These are phyloP conservation scores for Oscheius onirici DNA, from an alignment of 2,888 invertebrate species.

Conservation along the genomic window DNA sequence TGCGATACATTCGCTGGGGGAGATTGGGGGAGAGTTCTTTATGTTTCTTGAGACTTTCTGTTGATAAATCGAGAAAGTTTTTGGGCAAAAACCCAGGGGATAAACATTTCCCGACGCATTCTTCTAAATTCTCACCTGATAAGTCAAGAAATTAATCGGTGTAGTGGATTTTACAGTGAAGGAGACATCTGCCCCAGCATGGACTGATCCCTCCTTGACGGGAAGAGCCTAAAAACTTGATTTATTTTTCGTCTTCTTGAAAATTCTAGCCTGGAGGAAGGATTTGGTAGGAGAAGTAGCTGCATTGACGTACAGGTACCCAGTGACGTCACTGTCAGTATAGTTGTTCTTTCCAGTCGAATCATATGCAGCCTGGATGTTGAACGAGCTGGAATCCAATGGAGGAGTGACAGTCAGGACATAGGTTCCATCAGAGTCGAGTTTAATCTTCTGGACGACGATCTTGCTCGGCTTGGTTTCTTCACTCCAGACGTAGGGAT, in stretches of 20 bases:
- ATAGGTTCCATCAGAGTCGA: conserved; percentile 70
- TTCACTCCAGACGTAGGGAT: conserved; percentile 60
- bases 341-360: conserved; percentile 66
- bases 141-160: conserved; percentile 56
- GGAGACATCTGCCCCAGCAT: conserved; percentile 56
- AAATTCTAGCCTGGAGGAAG: conserved; percentile 61
- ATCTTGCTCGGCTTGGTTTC: conserved; percentile 63
- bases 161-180: conserved; percentile 68
- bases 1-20: no score
- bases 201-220: conserved; percentile 66
- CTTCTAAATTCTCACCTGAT: conserved; percentile 55
- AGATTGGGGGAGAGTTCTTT: no score
- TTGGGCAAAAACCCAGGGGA: no score
- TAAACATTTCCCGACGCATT: background rate
- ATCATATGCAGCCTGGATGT: conserved; percentile 66
- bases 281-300: conserved; percentile 65
- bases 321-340: conserved; percentile 60
- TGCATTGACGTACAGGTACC: conserved; percentile 65
- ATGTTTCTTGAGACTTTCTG: background rate
- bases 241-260: background rate
- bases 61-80: background rate
- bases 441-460: conserved; percentile 59
- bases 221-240: conserved; percentile 44
- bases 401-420: conserved; percentile 64
- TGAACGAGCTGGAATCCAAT: conserved; percentile 61